Evolutionary conservation across 2,888 invertebrate species (phyloP).

Genomic region (Cryptocephalus primarius): DNA sequence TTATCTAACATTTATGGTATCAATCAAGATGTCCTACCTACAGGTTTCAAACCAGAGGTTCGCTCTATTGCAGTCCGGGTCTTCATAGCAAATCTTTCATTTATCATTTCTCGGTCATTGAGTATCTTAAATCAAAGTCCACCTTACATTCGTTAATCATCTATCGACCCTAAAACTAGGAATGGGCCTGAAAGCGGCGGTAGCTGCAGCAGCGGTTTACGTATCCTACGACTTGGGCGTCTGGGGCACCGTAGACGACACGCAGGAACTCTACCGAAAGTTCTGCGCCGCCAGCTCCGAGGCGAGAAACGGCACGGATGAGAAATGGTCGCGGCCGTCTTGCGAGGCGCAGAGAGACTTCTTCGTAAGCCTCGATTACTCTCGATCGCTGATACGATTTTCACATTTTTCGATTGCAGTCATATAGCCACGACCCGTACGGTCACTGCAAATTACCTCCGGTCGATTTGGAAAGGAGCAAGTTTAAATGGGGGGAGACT

Average conservation of each 20-base stretch:
- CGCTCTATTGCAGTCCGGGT: too few species aligned
- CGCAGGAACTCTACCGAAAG: slow-evolving; percentile 31
- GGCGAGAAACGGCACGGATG: slow-evolving; percentile 8
- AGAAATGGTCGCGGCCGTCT: slow-evolving; percentile 19
- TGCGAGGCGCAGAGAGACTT: slow-evolving; percentile 24
- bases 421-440: slow-evolving; percentile 10
- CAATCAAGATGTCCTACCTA: too few species aligned
- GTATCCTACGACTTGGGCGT: slow-evolving; percentile 36
- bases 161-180: neutral
- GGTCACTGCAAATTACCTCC: slow-evolving; percentile 18
- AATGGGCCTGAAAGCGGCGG: slow-evolving; percentile 29
- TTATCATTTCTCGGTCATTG: too few species aligned
- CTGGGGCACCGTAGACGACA: slow-evolving; percentile 35
- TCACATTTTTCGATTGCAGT: neutral
- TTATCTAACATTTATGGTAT: too few species aligned
- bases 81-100: too few species aligned
- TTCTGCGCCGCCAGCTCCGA: slow-evolving; percentile 17
- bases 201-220: slow-evolving; percentile 33
- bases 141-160: neutral
- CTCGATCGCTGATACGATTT: slow-evolving; percentile 10
- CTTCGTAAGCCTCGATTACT: slow-evolving; percentile 9
- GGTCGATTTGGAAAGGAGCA: slow-evolving; percentile 14
- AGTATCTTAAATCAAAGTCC: neutral
- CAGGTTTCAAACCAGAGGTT: too few species aligned
- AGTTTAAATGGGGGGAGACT: slow-evolving; percentile 15